phyloP scores from a whole-genome alignment of 2,888 invertebrate genomes.

The Agonopterix alstromeriana region DNA sequence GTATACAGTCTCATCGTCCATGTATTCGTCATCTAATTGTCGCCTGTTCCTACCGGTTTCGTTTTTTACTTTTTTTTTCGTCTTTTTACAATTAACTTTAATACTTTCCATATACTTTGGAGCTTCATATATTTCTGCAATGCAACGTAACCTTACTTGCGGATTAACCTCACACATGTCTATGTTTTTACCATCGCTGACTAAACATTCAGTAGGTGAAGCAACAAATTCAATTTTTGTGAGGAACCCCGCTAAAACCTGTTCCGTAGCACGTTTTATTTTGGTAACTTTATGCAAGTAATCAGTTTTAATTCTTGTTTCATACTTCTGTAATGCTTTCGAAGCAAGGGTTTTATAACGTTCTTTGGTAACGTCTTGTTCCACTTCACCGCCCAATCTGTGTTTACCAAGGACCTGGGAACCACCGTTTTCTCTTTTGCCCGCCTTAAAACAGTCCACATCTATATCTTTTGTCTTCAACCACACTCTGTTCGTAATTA shows the following conservation, averaged over 20 bases:
- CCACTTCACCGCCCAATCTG: conserved; percentile 3
- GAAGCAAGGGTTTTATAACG: conserved; percentile 18
- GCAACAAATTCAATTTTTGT: conserved; percentile 37
- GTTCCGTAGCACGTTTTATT: conserved; percentile 54
- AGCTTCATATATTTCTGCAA: conserved; percentile 17
- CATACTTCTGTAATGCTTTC: conserved; percentile 20
- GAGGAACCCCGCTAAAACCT: conserved; percentile 71
- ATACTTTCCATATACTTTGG: conserved; percentile 13
- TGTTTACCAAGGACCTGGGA: conserved; percentile 8
- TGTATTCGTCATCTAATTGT: conserved; percentile 25
- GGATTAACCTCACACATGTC: conserved; percentile 24
- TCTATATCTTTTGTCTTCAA: conserved; percentile 41
- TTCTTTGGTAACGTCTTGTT: conserved; percentile 12
- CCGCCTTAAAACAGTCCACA: conserved; percentile 38
- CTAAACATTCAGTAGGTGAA: conserved; percentile 26
- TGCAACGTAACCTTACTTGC: conserved; percentile 20
- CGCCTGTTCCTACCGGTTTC: neutral
- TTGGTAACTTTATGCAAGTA: conserved; percentile 36
- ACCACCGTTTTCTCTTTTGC: conserved; percentile 5
- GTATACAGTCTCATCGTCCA: conserved; percentile 47
- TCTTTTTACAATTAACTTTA: conserved; percentile 16
- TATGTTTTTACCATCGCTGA: conserved; percentile 10
- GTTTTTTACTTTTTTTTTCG: conserved; percentile 6
- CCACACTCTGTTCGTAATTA: conserved; percentile 76
- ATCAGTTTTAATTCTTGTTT: conserved; percentile 25